Evolutionary conservation across 2,888 invertebrate genomes (phyloP), one percentile per base, ranked within the genome.

Genomic region (Orthonychiurus folsomi): DNA sequence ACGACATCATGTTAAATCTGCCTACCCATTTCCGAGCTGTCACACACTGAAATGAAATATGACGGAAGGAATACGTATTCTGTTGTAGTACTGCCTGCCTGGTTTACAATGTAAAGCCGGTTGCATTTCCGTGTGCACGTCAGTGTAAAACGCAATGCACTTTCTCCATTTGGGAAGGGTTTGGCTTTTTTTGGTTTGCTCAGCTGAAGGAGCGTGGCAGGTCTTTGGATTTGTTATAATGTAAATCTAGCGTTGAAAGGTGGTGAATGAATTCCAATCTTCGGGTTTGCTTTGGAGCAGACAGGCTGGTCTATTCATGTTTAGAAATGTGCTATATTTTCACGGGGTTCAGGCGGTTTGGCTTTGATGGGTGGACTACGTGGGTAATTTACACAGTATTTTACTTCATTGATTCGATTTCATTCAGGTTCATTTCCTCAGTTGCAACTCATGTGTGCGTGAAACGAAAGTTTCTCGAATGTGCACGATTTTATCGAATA

Each of bases 401-500:
- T 37, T 37, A 5, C 37, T 37, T 37, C 37, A 9, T 37, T 37
- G 37, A 37, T 37, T 37, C 37, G 37, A 37, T 37, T 37, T 37
- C 37, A 37, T n/a, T n/a, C n/a, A 37, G 37, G 37, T 37, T 37
- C 37, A 37, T 37, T 37, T 37, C 37, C n/a, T n/a, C n/a, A n/a
- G n/a, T n/a, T n/a, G n/a, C n/a, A n/a, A n/a, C n/a, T n/a, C n/a
- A n/a, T n/a, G n/a, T n/a, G n/a, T n/a, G n/a, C n/a, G n/a, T n/a
- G n/a, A n/a, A n/a, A n/a, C n/a, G n/a, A n/a, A n/a, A n/a, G n/a
- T n/a, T n/a, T n/a, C n/a, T n/a, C n/a, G n/a, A n/a, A n/a, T n/a
- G n/a, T n/a, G n/a, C n/a, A n/a, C n/a, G n/a, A n/a, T n/a, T n/a
- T n/a, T n/a, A n/a, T n/a, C n/a, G n/a, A n/a, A n/a, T n/a, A n/a